A percentile compares a stretch with the other conserved stretches of the same genome.
Conservation (phyloP, 2,888 invertebrate genomes). For the Loripinus fragilis region DNA sequence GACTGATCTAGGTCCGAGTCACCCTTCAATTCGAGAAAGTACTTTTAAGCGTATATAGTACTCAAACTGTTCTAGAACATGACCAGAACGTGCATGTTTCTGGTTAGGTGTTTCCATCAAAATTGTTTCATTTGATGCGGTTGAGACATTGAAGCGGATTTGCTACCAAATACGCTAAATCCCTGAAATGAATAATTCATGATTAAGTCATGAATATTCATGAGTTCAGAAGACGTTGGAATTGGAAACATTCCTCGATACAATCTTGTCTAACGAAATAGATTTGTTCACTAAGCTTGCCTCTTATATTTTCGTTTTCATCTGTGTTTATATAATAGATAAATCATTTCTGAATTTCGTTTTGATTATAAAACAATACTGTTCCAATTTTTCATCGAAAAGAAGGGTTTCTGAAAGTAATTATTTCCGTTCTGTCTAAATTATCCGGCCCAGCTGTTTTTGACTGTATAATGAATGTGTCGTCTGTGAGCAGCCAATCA, state of each 20-base stretch:
- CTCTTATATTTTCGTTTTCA: neutral
- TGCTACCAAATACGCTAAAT: neutral
- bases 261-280: conserved; percentile 5
- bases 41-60: no score
- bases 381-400: conserved; percentile 2
- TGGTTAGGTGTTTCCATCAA: no score
- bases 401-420: conserved; percentile 9
- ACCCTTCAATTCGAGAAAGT: no score
- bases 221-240: neutral
- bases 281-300: conserved; percentile 2
- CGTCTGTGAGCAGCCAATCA: neutral
- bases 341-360: conserved; percentile 20
- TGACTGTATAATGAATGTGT: neutral
- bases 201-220: conserved; percentile 12
- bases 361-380: conserved; percentile 12
- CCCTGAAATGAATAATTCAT: conserved; percentile 11
- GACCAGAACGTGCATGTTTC: no score
- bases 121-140: no score
- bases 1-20: no score
- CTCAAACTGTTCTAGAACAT: no score
- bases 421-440: conserved; percentile 11
- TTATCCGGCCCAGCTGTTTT: neutral
- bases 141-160: conserved; percentile 1
- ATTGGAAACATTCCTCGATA: neutral
- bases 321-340: conserved; percentile 18